Percentiles rank a stretch among this genome's conserved stretches.
phyloP scores from a whole-genome alignment of 2,797 vertebrate species.

The Anguilla megastoma region DNA sequence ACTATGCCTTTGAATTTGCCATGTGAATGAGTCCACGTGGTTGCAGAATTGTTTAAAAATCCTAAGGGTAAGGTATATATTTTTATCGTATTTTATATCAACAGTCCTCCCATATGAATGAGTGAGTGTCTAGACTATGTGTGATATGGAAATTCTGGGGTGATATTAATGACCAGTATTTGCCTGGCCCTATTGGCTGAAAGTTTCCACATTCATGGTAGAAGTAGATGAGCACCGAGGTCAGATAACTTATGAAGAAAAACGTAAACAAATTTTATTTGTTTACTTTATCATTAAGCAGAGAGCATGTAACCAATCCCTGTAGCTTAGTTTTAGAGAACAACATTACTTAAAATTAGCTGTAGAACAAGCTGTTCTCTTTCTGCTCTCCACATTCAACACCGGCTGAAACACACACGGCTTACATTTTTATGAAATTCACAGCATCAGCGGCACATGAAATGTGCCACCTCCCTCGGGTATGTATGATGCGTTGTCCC shows the following conservation, averaged over 20 bases:
- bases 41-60: neutral
- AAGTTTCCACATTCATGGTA: neutral
- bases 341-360: neutral
- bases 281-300: neutral
- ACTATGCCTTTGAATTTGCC: neutral
- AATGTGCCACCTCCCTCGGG: no score
- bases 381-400: no score
- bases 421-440: no score
- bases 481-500: no score
- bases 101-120: neutral
- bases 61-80: neutral
- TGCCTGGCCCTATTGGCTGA: neutral
- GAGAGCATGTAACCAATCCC: neutral
- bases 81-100: neutral
- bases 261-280: neutral
- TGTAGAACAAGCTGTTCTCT: no score
- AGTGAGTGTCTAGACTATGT: neutral
- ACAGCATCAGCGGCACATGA: no score
- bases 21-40: neutral
- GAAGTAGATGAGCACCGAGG: neutral
- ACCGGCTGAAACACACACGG: no score
- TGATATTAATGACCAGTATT: neutral
- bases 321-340: neutral
- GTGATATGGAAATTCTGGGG: neutral
- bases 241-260: neutral